Conservation (phyloP, 1,140 invertebrate genomes). For the Brachionus calyciflorus region DNA sequence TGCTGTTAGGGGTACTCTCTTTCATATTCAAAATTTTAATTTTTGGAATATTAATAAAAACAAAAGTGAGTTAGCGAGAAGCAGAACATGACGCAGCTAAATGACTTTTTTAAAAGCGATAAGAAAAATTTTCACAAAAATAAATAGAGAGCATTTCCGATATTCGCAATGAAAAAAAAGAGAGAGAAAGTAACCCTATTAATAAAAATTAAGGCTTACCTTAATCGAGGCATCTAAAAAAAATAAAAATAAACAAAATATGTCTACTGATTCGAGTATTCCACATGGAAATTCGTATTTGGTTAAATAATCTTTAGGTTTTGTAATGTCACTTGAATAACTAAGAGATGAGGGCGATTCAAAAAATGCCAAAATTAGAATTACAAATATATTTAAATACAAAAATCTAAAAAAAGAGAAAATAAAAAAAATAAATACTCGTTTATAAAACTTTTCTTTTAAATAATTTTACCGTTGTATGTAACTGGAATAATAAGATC, state of each 20-base stretch:
- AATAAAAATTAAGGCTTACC: slow-evolving; percentile 49
- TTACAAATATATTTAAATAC: slow-evolving; percentile 51
- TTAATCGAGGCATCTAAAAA: slow-evolving; percentile 52
- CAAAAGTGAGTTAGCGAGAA: no score
- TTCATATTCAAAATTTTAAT: no score
- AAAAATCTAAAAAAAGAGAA: slow-evolving; percentile 44
- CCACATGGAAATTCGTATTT: slow-evolving; percentile 53
- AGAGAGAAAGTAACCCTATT: no score
- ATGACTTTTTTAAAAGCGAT: no score
- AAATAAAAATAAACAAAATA: slow-evolving; percentile 54
- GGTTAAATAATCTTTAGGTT: slow-evolving; percentile 22
- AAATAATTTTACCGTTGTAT: slow-evolving; percentile 53
- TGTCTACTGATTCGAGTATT: slow-evolving; percentile 53
- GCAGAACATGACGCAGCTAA: no score
- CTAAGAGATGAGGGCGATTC: slow-evolving; percentile 58
- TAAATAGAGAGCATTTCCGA: no score
- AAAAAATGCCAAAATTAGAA: slow-evolving; percentile 57
- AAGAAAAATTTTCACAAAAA: no score
- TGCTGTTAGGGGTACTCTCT: no score
- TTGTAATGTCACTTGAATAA: slow-evolving; percentile 53
- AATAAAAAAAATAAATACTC: no score
- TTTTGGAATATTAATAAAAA: no score
- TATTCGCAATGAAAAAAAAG: no score
- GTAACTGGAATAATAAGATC: slow-evolving; percentile 52
- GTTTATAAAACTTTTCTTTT: neutral